These are phyloP conservation scores for Mormyrus lacerda DNA, from an alignment of 2,113 vertebrate species.

Conservation along the genomic window DNA sequence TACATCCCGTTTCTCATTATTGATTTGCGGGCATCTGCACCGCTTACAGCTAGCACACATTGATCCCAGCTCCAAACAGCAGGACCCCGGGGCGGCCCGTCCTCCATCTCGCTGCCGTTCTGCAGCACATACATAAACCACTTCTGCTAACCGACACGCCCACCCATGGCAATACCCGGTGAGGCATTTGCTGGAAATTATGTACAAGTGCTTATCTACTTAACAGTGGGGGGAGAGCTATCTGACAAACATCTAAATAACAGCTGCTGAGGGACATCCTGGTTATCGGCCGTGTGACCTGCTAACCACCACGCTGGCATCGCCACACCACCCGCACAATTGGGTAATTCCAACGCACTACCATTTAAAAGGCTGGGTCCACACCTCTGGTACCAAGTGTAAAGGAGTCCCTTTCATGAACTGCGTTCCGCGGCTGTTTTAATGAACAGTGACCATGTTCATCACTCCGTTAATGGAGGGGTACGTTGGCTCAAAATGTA, in stretches of 20 bases:
- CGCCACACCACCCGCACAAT: not conserved
- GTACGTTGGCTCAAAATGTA: not conserved
- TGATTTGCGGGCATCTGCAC: not conserved
- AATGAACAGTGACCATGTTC: not conserved
- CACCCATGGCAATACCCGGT: not conserved
- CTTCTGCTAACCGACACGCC: not conserved
- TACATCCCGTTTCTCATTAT: not conserved
- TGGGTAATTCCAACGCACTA: not conserved
- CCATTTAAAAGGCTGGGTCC: not conserved
- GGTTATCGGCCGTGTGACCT: not conserved
- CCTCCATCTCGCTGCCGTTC: not conserved
- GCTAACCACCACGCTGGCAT: not conserved
- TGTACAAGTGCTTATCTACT: not conserved
- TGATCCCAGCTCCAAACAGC: not conserved
- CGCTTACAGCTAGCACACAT: not conserved
- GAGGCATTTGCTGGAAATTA: not conserved
- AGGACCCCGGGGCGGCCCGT: not conserved
- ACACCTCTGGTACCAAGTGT: not conserved
- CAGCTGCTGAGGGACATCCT: not conserved
- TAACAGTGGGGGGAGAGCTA: not conserved
- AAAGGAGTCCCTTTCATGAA: not conserved
- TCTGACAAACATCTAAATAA: slow-evolving; percentile 8
- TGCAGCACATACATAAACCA: not conserved
- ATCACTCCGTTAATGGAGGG: not conserved
- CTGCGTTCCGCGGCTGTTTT: not conserved